Conservation (phyloP, 2,113 vertebrate genomes). For the Suricata suricatta region DNA sequence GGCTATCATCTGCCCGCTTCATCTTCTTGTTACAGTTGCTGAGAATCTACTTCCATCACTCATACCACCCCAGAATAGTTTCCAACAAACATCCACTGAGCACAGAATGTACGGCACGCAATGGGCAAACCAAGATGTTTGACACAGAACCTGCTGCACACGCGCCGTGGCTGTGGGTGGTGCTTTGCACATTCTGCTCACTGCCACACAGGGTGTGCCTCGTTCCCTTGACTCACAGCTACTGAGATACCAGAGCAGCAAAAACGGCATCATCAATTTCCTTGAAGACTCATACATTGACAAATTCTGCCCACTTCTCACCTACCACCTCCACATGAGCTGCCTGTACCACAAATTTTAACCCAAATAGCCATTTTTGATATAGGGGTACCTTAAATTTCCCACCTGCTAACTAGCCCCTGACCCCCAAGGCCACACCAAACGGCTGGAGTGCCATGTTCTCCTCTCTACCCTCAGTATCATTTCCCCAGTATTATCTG, state of each 20-base stretch:
- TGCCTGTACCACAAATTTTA: background rate
- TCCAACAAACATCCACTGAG: background rate
- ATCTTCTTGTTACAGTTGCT: background rate
- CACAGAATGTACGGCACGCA: background rate
- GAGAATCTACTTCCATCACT: background rate
- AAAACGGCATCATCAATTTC: background rate
- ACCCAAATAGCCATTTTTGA: background rate
- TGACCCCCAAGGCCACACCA: background rate
- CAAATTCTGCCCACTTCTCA: background rate
- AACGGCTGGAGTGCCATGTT: background rate
- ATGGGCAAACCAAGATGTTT: background rate
- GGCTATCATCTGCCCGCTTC: background rate
- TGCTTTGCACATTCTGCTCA: background rate
- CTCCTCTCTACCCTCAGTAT: background rate
- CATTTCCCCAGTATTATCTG: background rate
- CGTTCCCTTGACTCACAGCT: background rate
- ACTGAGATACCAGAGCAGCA: background rate
- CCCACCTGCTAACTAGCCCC: background rate
- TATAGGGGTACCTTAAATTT: background rate
- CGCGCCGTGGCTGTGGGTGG: fast-evolving
- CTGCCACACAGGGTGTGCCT: background rate
- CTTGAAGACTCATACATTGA: background rate
- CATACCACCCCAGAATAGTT: background rate
- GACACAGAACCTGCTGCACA: fast-evolving
- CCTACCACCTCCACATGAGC: too few species aligned